Evolutionary conservation across 2,797 vertebrate genomes (phyloP).

Genomic region (Loriculus beryllinus): DNA sequence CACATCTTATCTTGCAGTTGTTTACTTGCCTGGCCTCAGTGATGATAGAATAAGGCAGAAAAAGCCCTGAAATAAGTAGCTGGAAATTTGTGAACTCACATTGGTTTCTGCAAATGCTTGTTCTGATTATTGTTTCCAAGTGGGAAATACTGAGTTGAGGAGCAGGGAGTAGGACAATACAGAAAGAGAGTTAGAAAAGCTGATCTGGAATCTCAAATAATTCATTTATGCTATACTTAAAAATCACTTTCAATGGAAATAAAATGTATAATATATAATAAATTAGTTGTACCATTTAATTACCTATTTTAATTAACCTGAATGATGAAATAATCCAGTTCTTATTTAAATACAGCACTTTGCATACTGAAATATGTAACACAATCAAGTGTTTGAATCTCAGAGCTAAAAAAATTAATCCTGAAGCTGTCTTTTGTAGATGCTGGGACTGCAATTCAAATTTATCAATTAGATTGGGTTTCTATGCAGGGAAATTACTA

Average conservation of each 20-base stretch:
- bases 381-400: not conserved
- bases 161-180: not conserved
- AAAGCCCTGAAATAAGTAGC: not conserved
- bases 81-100: not conserved
- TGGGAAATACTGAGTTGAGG: not conserved
- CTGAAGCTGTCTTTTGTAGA: not conserved
- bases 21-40: not conserved
- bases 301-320: conserved; percentile 24
- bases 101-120: not conserved
- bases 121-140: not conserved
- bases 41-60: not conserved
- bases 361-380: not conserved
- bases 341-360: not conserved
- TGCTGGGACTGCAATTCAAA: not conserved
- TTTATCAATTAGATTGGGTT: not conserved
- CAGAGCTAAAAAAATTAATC: not conserved
- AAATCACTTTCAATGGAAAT: not conserved
- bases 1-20: not conserved
- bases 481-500: not conserved
- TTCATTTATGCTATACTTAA: not conserved
- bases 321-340: conserved; percentile 25
- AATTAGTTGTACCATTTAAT: conserved; percentile 2
- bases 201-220: not conserved
- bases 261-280: conserved; percentile 1
- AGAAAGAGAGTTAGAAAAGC: not conserved